These are phyloP conservation scores for Carposina sasakii DNA, from an alignment of 1,140 invertebrate species.

Conservation along the genomic window DNA sequence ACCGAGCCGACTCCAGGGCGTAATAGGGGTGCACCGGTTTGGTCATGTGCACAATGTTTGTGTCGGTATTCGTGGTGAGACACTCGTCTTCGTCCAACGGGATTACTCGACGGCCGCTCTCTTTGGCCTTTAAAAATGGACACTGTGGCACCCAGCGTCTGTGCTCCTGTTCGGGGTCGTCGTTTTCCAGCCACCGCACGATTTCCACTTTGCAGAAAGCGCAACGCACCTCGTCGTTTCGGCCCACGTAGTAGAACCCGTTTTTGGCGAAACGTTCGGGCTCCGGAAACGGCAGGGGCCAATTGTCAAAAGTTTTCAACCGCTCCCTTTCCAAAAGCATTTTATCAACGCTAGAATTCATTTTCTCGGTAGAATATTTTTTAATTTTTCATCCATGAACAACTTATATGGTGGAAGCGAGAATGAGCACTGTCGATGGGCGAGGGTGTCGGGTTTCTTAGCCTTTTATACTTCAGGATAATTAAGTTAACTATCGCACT, in stretches of 20 bases:
- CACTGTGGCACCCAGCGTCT: conserved; percentile 80
- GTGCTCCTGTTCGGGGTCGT: conserved; percentile 85
- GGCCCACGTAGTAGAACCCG: conserved; percentile 83
- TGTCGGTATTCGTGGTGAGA: conserved; percentile 49
- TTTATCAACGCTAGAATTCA: too few relatives aligned
- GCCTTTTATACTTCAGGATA: too few relatives aligned
- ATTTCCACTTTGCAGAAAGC: conserved; percentile 86
- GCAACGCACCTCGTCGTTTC: conserved; percentile 79
- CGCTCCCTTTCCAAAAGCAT: conserved; percentile 21
- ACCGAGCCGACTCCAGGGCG: conserved; percentile 74
- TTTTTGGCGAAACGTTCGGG: conserved; percentile 68
- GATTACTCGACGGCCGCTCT: conserved; percentile 59
- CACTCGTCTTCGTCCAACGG: conserved; percentile 73
- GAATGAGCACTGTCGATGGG: too few relatives aligned
- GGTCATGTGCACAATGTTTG: conserved; percentile 60
- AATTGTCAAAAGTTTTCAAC: conserved; percentile 17
- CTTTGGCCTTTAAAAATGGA: conserved; percentile 76
- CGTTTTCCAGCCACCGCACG: conserved; percentile 80
- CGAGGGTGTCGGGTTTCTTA: too few relatives aligned
- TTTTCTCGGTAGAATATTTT: too few relatives aligned
- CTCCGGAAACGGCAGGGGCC: conserved; percentile 18
- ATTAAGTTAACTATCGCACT: too few relatives aligned
- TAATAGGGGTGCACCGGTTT: conserved; percentile 71
- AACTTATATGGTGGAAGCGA: too few relatives aligned
- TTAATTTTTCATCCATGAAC: too few relatives aligned